Conservation (phyloP, 1,140 invertebrate genomes). For the Mylabris phalerata region DNA sequence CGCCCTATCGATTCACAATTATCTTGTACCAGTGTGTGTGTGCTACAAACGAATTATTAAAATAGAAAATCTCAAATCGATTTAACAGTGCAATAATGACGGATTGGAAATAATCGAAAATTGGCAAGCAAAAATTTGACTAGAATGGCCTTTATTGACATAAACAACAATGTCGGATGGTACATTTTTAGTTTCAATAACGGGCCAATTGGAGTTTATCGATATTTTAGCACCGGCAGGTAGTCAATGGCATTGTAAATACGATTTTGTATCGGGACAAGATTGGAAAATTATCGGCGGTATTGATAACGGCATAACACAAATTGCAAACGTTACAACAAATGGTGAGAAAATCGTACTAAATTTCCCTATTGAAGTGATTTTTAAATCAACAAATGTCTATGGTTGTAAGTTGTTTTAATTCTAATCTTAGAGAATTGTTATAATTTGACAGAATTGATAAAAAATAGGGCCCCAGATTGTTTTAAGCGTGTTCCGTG, state of each 20-base stretch:
- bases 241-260: slow-evolving; percentile 37
- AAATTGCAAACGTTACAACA: slow-evolving; percentile 33
- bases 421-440: not conserved
- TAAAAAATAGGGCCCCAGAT: slow-evolving; percentile 37
- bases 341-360: slow-evolving; percentile 37
- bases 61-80: too few relatives aligned
- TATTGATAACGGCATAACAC: slow-evolving; percentile 36
- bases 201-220: slow-evolving; percentile 37
- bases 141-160: not conserved
- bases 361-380: slow-evolving; percentile 38
- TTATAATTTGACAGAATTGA: too few relatives aligned
- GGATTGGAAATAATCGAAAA: too few relatives aligned
- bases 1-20: slow-evolving; percentile 3
- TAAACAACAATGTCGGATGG: slow-evolving; percentile 31
- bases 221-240: slow-evolving; percentile 32
- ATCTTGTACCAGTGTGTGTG: not conserved
- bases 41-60: not conserved
- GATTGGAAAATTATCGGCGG: slow-evolving; percentile 39
- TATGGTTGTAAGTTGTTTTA: slow-evolving; percentile 35
- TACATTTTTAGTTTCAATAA: slow-evolving; percentile 35
- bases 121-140: not conserved
- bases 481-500: slow-evolving; percentile 36
- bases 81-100: too few relatives aligned
- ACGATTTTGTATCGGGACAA: slow-evolving; percentile 36
- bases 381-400: slow-evolving; percentile 38